Evolutionary conservation across 2,797 vertebrate genomes (phyloP).

Genomic region (Salarias fasciatus): DNA sequence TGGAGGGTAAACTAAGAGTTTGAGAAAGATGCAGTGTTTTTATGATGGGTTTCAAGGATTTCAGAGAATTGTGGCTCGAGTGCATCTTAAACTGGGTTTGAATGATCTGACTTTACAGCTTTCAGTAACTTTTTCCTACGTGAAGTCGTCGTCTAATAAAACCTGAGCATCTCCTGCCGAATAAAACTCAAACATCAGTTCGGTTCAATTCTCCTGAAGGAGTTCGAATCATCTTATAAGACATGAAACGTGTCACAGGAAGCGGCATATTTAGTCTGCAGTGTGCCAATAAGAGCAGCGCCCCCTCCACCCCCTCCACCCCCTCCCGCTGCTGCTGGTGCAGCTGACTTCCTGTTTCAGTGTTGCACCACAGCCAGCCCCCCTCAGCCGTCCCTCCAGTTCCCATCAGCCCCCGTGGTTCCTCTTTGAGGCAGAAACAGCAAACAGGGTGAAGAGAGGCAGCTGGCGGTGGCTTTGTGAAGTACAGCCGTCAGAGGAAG

Average conservation of each 20-base stretch:
- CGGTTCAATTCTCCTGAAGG: no score
- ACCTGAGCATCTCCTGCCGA: no score
- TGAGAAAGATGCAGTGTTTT: no score
- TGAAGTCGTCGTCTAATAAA: no score
- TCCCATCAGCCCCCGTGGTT: constrained; percentile 33
- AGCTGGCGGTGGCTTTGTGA: constrained; percentile 5
- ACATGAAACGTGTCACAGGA: constrained; percentile 5
- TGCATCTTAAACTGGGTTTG: no score
- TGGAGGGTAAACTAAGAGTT: no score
- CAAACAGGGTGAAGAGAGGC: neutral
- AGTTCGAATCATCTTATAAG: no score
- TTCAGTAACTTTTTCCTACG: no score
- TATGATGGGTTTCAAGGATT: no score
- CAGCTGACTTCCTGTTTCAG: constrained; percentile 75
- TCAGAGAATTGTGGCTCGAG: no score
- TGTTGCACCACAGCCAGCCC: constrained; percentile 55
- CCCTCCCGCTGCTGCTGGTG: constrained; percentile 61
- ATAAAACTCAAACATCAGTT: no score
- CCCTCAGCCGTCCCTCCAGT: constrained; percentile 2
- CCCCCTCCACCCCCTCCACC: neutral
- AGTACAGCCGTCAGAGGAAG: neutral
- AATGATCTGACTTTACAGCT: no score
- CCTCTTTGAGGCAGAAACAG: constrained; percentile 32
- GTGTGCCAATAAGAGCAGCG: constrained; percentile 11
- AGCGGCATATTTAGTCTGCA: constrained; percentile 2